These are phyloP conservation scores for Danio albolineatus DNA, from an alignment of 2,797 vertebrate genomes.

Conservation along the genomic window DNA sequence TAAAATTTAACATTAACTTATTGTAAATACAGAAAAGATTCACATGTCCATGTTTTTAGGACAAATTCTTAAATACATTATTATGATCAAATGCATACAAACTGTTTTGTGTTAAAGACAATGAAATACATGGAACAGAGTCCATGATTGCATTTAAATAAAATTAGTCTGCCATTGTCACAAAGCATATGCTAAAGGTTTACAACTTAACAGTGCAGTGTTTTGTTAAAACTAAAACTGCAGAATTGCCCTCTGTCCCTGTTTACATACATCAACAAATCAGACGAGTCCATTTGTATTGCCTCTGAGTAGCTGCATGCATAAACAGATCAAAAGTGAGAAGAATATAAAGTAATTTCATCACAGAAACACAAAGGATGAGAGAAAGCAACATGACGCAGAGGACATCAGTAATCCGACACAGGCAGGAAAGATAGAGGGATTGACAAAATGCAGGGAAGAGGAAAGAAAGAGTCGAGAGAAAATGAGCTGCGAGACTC, in stretches of 20 bases:
- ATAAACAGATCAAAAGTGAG: conserved; percentile 33
- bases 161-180: background rate
- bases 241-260: conserved; percentile 25
- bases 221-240: conserved; percentile 26
- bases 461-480: background rate
- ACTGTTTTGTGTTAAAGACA: too few relatives aligned
- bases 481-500: background rate
- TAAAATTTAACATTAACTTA: background rate
- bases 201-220: conserved; percentile 2
- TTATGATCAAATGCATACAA: too few relatives aligned
- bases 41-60: background rate
- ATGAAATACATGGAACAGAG: background rate
- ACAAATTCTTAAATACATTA: too few relatives aligned
- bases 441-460: conserved; percentile 4
- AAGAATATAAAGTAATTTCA: conserved; percentile 40
- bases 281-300: conserved; percentile 35
- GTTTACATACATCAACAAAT: conserved; percentile 40
- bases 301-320: conserved; percentile 6
- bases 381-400: conserved; percentile 13
- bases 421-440: background rate
- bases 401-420: conserved; percentile 11
- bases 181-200: background rate
- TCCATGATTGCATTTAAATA: background rate
- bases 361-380: conserved; percentile 10
- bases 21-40: background rate